Conservation (phyloP, 2,797 vertebrate genomes). For the Carapus acus region DNA sequence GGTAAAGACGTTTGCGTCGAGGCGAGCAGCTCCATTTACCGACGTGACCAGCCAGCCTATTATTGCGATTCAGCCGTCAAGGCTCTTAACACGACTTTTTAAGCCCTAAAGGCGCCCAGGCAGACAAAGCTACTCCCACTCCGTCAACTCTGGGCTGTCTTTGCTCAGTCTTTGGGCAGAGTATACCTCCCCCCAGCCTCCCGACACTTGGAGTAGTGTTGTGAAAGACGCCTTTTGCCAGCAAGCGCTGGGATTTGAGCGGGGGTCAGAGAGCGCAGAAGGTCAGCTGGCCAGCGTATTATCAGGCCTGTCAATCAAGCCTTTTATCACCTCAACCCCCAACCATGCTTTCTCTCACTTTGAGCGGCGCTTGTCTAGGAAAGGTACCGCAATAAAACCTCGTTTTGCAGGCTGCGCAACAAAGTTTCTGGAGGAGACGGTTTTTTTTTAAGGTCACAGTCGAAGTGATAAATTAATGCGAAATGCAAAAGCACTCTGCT, state of each 20-base stretch:
- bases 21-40: conserved; percentile 5
- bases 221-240: conserved; percentile 38
- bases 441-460: no score
- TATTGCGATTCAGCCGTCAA: conserved; percentile 25
- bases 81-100: conserved; percentile 32
- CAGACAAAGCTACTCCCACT: conserved; percentile 48
- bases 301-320: conserved; percentile 61
- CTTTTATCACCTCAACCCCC: conserved; percentile 17
- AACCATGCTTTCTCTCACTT: conserved; percentile 50
- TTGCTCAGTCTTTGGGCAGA: conserved; percentile 36
- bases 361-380: conserved; percentile 26
- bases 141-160: conserved; percentile 43
- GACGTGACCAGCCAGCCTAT: conserved; percentile 12
- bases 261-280: conserved; percentile 58
- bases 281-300: conserved; percentile 53
- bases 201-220: conserved; percentile 38
- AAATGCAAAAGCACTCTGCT: background rate
- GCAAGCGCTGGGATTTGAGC: conserved; percentile 54
- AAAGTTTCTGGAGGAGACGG: no score
- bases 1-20: conserved; percentile 11
- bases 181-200: conserved; percentile 43
- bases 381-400: background rate
- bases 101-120: conserved; percentile 15
- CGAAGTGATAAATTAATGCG: background rate
- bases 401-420: no score